Evolutionary conservation across 2,113 vertebrate genomes (phyloP).

Genomic region (Heterochromis multidens): DNA sequence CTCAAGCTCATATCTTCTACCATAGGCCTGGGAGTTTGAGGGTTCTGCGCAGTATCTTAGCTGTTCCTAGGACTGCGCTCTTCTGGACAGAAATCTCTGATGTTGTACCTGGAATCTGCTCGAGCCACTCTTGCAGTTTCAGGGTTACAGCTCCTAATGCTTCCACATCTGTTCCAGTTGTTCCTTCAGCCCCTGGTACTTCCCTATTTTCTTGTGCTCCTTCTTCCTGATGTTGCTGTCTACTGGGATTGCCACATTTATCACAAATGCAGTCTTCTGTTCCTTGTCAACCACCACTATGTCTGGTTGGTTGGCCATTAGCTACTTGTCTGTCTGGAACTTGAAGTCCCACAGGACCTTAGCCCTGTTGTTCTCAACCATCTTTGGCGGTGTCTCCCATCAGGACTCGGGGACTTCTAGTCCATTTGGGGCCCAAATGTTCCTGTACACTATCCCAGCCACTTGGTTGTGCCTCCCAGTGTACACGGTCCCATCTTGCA

Average conservation of each 20-base stretch:
- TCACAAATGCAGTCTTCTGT: not conserved
- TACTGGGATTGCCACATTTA: not conserved
- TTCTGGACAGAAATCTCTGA: not conserved
- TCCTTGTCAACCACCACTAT: not conserved
- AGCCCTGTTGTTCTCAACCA: not conserved
- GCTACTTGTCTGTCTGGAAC: not conserved
- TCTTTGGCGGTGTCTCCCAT: too few species aligned
- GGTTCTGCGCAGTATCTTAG: not conserved
- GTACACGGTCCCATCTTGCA: too few species aligned
- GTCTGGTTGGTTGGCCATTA: not conserved
- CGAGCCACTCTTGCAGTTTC: fast-evolving
- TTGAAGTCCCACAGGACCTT: not conserved
- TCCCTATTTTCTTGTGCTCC: not conserved
- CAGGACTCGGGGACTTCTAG: too few species aligned
- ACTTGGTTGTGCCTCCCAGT: too few species aligned
- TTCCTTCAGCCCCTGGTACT: not conserved
- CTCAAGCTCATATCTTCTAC: not conserved
- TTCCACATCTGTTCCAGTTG: not conserved
- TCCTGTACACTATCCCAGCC: too few species aligned
- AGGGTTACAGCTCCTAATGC: fast-evolving
- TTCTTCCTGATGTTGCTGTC: not conserved
- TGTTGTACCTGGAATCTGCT: not conserved
- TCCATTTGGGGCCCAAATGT: too few species aligned
- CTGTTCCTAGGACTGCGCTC: fast-evolving
- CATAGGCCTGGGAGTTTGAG: not conserved